These are phyloP conservation scores for Sinocyclocheilus anshuiensis DNA, from an alignment of 2,113 vertebrate species.

Conservation along the genomic window DNA sequence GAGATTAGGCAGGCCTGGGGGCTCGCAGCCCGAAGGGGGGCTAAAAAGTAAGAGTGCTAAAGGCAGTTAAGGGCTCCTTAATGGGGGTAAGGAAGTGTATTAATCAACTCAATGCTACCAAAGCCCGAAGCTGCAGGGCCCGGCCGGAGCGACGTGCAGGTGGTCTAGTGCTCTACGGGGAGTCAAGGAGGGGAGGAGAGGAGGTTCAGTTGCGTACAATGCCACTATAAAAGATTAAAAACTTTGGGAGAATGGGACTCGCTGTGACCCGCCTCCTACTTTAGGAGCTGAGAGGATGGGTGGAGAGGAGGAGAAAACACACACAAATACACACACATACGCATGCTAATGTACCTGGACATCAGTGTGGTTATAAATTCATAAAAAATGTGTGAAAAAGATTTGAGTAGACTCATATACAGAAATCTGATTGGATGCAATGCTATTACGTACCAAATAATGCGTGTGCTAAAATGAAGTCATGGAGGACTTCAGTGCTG, in stretches of 20 bases:
- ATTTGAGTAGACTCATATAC: neutral
- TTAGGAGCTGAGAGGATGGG: conserved; percentile 55
- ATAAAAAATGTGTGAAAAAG: neutral
- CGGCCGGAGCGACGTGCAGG: conserved; percentile 54
- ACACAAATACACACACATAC: conserved; percentile 50
- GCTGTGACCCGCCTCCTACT: conserved; percentile 55
- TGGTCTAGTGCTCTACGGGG: conserved; percentile 58
- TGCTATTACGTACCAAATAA: neutral
- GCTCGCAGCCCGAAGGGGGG: conserved; percentile 46
- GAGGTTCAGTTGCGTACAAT: conserved; percentile 50
- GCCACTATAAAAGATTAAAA: conserved; percentile 59
- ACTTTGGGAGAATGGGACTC: conserved; percentile 53
- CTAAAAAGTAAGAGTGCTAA: conserved; percentile 63
- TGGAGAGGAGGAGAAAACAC: conserved; percentile 54
- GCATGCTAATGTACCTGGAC: conserved; percentile 17
- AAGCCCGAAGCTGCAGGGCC: conserved; percentile 42
- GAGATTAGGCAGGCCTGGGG: conserved; percentile 58
- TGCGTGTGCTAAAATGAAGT: neutral
- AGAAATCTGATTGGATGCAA: neutral
- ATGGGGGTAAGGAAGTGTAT: conserved; percentile 66
- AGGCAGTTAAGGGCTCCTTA: conserved; percentile 66
- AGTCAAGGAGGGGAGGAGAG: conserved; percentile 62
- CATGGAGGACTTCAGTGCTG: neutral
- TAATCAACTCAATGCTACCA: conserved; percentile 63
- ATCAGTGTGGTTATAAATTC: neutral